Conservation (phyloP, 1,140 invertebrate genomes). For the Mamestra configurata region DNA sequence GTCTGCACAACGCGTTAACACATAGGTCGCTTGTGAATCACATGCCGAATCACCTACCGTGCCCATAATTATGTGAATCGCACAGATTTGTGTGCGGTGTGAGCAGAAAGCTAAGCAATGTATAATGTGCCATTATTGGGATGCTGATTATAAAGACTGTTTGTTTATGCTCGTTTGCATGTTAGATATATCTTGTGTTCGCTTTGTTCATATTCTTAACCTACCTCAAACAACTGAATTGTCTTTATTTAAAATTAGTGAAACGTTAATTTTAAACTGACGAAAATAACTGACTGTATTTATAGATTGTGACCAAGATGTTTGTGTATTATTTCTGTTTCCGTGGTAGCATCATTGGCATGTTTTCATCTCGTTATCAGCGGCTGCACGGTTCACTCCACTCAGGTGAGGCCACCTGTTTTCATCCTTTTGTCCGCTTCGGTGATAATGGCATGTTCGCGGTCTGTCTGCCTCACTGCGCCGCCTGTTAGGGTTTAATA, state of each 20-base stretch:
- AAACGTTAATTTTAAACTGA: neutral
- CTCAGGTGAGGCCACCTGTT: conserved; percentile 39
- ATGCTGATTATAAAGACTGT: neutral
- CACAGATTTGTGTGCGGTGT: conserved; percentile 32
- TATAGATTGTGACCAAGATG: neutral
- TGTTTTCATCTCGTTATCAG: conserved; percentile 48
- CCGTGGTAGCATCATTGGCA: neutral
- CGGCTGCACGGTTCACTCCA: conserved; percentile 44
- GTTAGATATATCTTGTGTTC: neutral
- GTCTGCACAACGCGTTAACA: conserved; percentile 43
- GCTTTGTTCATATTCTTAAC: no score
- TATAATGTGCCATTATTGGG: neutral
- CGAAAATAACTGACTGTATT: neutral
- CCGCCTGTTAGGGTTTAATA: conserved; percentile 3
- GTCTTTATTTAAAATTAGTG: no score
- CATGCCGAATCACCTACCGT: conserved; percentile 40
- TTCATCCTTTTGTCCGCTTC: conserved; percentile 39
- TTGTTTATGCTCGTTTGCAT: neutral
- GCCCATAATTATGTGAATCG: conserved; percentile 10
- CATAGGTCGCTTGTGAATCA: conserved; percentile 43
- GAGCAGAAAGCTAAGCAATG: conserved; percentile 25
- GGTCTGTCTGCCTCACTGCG: conserved; percentile 19
- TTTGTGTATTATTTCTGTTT: neutral
- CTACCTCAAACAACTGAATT: no score
- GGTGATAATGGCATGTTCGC: conserved; percentile 37